Percentiles rank a stretch among this genome's conserved stretches.
These are phyloP conservation scores for Parthenolecanium corni DNA, from an alignment of 2,888 invertebrate genomes.

Conservation along the genomic window DNA sequence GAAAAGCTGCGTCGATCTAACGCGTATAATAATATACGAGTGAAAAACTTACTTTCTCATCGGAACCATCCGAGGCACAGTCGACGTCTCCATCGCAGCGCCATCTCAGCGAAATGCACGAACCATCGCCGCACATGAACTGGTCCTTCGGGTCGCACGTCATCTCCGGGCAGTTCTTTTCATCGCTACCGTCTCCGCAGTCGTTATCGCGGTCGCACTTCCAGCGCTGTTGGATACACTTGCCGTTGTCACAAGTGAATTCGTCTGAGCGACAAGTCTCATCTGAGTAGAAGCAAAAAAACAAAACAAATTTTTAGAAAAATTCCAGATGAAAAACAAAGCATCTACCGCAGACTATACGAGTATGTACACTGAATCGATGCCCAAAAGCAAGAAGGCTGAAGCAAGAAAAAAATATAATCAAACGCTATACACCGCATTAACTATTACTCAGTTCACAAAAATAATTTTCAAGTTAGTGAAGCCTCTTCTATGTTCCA, in stretches of 20 bases:
- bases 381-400: not conserved
- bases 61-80: conserved; percentile 58
- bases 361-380: not conserved
- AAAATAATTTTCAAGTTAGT: too few species aligned
- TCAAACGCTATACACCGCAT: too few species aligned
- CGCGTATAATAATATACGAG: too few species aligned
- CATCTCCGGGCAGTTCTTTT: conserved; percentile 57
- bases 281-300: too few species aligned
- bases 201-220: conserved; percentile 77
- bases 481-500: too few species aligned
- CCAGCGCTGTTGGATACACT: conserved; percentile 78
- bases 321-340: not conserved
- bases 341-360: not conserved
- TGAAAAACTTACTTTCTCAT: conserved; percentile 52
- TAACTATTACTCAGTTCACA: too few species aligned
- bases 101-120: conserved; percentile 70
- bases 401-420: not conserved
- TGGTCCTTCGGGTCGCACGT: conserved; percentile 58
- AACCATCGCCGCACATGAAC: conserved; percentile 63
- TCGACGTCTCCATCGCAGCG: conserved; percentile 78
- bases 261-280: conserved; percentile 84
- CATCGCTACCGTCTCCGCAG: conserved; percentile 75
- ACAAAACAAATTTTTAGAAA: too few species aligned
- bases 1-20: too few species aligned
- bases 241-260: conserved; percentile 82